These are phyloP conservation scores for Glyptemys insculpta DNA, from an alignment of 2,797 vertebrate genomes.

Conservation along the genomic window DNA sequence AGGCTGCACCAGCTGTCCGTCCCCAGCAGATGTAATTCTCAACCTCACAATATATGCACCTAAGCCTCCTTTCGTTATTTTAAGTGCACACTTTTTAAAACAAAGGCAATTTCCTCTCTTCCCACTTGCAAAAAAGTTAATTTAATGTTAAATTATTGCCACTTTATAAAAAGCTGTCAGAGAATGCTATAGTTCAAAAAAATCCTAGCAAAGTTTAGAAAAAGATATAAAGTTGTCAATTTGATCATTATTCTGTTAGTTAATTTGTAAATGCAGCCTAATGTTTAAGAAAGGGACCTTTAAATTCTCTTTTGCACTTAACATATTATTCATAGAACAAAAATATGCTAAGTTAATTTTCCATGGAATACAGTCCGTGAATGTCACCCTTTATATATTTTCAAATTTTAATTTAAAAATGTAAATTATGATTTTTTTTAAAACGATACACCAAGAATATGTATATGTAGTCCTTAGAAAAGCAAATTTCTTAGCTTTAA, in stretches of 20 bases:
- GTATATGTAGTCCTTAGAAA: not conserved
- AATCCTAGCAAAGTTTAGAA: not conserved
- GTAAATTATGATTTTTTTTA: rapidly evolving
- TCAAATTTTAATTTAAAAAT: rapidly evolving
- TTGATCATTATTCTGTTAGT: not conserved
- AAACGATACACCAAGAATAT: not conserved
- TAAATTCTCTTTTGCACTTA: not conserved
- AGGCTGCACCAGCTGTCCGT: too few relatives aligned
- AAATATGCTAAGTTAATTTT: not conserved
- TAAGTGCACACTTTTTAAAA: not conserved
- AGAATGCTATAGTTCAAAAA: not conserved
- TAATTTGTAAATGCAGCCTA: not conserved
- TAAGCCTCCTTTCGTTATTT: not conserved
- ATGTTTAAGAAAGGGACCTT: too few relatives aligned
- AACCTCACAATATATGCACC: not conserved
- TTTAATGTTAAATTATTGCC: too few relatives aligned
- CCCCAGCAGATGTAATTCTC: not conserved
- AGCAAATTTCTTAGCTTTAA: not conserved
- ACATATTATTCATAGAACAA: not conserved
- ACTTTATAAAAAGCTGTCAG: rapidly evolving
- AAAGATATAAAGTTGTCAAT: rapidly evolving
- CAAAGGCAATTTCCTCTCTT: not conserved
- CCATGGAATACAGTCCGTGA: rapidly evolving
- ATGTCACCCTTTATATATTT: rapidly evolving
- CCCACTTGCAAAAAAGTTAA: not conserved